phyloP scores from a whole-genome alignment of 2,113 vertebrate genomes.

The Caretta caretta region DNA sequence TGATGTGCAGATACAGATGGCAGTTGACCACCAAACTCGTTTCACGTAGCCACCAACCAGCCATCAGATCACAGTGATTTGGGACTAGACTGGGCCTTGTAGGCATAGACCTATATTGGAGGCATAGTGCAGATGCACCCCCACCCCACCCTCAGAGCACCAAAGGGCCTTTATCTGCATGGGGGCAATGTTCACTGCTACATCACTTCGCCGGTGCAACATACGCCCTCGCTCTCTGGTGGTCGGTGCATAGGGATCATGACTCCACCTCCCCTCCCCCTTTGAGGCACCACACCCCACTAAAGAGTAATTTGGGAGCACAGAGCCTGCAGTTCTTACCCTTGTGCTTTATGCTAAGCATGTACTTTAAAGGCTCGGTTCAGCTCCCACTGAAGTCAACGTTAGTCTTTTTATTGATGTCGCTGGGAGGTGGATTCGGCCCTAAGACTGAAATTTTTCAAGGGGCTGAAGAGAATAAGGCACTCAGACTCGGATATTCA shows the following conservation, averaged over 20 bases:
- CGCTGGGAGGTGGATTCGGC: background rate
- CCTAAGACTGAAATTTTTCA: background rate
- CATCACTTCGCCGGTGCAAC: too few relatives aligned
- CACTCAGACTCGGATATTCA: background rate
- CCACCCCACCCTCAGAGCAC: too few relatives aligned
- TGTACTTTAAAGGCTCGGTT: background rate
- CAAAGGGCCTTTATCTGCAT: too few relatives aligned
- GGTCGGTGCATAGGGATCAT: background rate
- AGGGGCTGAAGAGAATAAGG: background rate
- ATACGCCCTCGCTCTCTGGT: too few relatives aligned
- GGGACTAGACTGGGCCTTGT: background rate
- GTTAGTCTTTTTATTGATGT: background rate
- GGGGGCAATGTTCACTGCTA: too few relatives aligned
- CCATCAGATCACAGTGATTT: background rate
- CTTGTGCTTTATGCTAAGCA: background rate
- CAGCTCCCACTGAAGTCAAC: too few relatives aligned
- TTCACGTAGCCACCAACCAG: background rate
- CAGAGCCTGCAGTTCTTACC: background rate
- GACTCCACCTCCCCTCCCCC: background rate
- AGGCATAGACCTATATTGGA: background rate
- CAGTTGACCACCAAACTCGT: background rate
- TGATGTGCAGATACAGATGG: too few relatives aligned
- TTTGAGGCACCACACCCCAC: background rate
- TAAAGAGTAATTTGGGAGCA: background rate
- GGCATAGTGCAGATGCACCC: background rate